A percentile compares a stretch with the other conserved stretches of the same genome.
Evolutionary conservation across 2,888 invertebrate genomes (phyloP).

Genomic region (Chelonus formosanus): DNA sequence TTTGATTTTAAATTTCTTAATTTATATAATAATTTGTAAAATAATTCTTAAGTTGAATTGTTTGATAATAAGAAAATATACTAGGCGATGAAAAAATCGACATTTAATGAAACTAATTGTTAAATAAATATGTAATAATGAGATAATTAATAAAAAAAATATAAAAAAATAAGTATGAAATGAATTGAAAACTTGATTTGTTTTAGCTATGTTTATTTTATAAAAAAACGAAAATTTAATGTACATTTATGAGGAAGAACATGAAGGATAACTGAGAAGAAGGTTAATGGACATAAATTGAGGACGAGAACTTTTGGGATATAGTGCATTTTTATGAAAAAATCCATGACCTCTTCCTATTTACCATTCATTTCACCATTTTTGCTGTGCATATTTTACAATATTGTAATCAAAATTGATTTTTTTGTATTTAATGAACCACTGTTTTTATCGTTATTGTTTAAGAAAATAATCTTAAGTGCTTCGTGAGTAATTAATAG

Average conservation of each 20-base stretch:
- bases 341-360: slow-evolving; percentile 29
- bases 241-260: slow-evolving; percentile 51
- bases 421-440: slow-evolving; percentile 1
- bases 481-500: not conserved
- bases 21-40: too few relatives aligned
- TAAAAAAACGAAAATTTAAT: slow-evolving; percentile 50
- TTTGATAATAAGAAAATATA: not conserved
- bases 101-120: too few relatives aligned
- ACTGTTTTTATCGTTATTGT: not conserved
- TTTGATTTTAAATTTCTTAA: too few relatives aligned
- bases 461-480: slow-evolving; percentile 3
- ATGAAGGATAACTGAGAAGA: slow-evolving; percentile 1
- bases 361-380: slow-evolving; percentile 25
- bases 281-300: slow-evolving; percentile 26
- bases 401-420: slow-evolving; percentile 32
- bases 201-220: slow-evolving; percentile 52
- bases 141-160: slow-evolving; percentile 24
- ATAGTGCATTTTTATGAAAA: slow-evolving; percentile 37
- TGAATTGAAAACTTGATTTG: slow-evolving; percentile 5
- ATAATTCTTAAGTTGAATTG: too few relatives aligned
- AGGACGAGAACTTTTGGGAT: slow-evolving; percentile 37
- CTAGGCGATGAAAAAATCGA: too few relatives aligned
- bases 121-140: not conserved
- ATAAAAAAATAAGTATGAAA: slow-evolving; percentile 16
- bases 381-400: slow-evolving; percentile 38